A percentile compares a stretch with the other conserved stretches of the same genome.
Conservation (phyloP, 2,888 invertebrate species). For the Caenorhabditis auriculariae region DNA sequence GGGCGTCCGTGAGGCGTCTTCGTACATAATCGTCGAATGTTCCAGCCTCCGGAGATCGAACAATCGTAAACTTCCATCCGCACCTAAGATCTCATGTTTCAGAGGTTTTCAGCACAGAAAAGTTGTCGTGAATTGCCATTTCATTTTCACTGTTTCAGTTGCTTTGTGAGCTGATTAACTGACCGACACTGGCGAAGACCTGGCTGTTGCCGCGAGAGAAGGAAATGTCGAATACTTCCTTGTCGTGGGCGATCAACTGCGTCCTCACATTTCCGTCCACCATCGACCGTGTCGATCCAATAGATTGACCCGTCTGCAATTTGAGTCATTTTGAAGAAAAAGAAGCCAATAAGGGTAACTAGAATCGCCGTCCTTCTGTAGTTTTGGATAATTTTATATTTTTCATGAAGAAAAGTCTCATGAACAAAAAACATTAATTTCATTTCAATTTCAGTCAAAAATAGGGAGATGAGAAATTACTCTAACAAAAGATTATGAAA, state of each 20-base stretch:
- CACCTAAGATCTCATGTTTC: slow-evolving; percentile 69
- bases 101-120: neutral
- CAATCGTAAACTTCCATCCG: slow-evolving; percentile 97
- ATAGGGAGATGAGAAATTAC: too few species aligned
- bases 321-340: neutral
- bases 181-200: slow-evolving; percentile 95
- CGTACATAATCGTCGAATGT: slow-evolving; percentile 99
- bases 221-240: slow-evolving; percentile 94
- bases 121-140: neutral
- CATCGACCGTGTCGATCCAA: slow-evolving; percentile 76
- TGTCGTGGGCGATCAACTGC: slow-evolving; percentile 96
- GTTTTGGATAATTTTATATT: too few species aligned
- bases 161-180: slow-evolving; percentile 21
- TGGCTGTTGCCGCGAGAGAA: slow-evolving; percentile 96
- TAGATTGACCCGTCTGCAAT: slow-evolving; percentile 70
- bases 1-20: slow-evolving; percentile 92
- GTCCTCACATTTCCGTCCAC: slow-evolving; percentile 80
- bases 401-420: too few species aligned
- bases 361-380: too few species aligned
- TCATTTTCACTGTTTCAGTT: neutral
- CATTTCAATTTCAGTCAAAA: too few species aligned
- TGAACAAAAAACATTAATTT: too few species aligned
- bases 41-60: slow-evolving; percentile 95
- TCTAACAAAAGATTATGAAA: too few species aligned
- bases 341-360: too few species aligned